Percentiles rank a stretch among this genome's conserved stretches.
phyloP scores from a whole-genome alignment of 2,113 vertebrate species.

The Australoheros scitulus region DNA sequence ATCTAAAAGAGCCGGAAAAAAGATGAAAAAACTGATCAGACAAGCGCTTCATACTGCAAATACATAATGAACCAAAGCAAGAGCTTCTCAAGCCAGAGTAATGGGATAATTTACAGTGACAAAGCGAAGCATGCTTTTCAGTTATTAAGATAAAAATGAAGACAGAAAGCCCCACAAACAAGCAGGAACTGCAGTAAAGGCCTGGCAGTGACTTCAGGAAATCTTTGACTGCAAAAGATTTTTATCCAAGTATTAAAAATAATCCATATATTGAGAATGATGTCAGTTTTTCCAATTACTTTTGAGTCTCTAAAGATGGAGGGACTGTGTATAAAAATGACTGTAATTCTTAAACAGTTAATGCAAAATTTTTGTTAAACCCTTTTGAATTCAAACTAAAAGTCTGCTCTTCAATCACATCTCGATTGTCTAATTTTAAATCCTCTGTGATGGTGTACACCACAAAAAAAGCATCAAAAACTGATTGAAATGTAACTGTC shows the following conservation, averaged over 20 bases:
- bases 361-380: background rate
- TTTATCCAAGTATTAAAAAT: background rate
- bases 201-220: no score
- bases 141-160: no score
- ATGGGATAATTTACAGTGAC: no score
- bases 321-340: background rate
- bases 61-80: no score
- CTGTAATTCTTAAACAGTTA: background rate
- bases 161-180: no score
- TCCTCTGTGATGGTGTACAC: background rate
- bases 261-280: background rate
- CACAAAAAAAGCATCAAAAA: background rate
- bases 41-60: background rate
- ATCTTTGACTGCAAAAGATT: background rate
- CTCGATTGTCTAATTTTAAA: background rate
- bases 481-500: constrained; percentile 22
- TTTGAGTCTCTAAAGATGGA: background rate
- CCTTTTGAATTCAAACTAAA: background rate
- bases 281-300: background rate
- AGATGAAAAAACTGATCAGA: background rate
- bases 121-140: no score
- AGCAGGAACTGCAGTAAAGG: no score
- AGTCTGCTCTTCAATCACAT: background rate
- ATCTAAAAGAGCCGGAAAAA: no score
- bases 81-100: no score